Conservation (phyloP, 1,140 invertebrate species). For the Brachionus koreanus region DNA sequence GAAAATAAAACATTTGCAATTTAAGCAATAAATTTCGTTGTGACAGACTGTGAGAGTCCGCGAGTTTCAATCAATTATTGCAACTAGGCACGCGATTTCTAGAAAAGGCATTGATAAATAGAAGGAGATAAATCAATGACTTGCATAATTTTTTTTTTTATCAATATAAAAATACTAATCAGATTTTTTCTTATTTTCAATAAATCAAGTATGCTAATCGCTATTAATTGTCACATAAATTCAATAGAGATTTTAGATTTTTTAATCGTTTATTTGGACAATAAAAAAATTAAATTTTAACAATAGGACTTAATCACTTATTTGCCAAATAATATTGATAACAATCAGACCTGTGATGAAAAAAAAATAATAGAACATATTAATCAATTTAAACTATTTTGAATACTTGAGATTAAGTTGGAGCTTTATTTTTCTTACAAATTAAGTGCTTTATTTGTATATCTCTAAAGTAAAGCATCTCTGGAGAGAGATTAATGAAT, state of each 20-base stretch:
- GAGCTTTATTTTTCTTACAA: not conserved
- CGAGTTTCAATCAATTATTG: not conserved
- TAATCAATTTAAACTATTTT: not conserved
- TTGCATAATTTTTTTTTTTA: not conserved
- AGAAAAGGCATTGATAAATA: not conserved
- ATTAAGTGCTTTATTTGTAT: not conserved
- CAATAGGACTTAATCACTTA: constrained; percentile 23
- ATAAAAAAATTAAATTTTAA: not conserved
- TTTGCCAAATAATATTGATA: not conserved
- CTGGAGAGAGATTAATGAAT: not conserved
- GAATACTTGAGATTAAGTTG: not conserved
- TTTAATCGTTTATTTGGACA: not conserved
- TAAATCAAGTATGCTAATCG: not conserved
- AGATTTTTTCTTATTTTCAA: not conserved
- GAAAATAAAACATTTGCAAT: not conserved
- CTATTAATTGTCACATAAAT: constrained; percentile 9
- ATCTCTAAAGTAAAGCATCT: not conserved
- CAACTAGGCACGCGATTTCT: not conserved
- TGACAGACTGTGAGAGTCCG: not conserved
- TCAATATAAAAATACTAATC: not conserved
- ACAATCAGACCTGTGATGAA: constrained; percentile 25
- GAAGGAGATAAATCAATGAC: not conserved
- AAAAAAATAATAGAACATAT: not conserved
- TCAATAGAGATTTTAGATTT: constrained; percentile 38
- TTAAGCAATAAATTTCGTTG: not conserved